Base-by-base conservation (phyloP, 2,888 invertebrate species). In the Pseudoips prasinana region DNA sequence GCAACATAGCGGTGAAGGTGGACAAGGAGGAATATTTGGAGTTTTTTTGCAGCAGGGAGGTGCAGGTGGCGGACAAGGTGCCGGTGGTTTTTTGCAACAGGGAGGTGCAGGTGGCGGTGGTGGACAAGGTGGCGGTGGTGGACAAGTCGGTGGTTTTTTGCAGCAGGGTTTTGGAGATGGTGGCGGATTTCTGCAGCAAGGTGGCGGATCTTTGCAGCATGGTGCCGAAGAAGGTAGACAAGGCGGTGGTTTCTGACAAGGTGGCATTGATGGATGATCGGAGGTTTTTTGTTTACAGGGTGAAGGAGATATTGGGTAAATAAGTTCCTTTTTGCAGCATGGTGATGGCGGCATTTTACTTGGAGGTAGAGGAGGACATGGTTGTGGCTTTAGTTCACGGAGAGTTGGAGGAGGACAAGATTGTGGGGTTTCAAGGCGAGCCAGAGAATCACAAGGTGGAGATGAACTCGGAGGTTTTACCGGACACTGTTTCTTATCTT, bases 171-270 rank as follows among this genome's bases (percentile, higher is more conserved):
- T 25, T 2, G 25, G 7, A 1, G 17, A 1, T 1, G 24, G 33
- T 7, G 4, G 25, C 8, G 3, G 36, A 8, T 18, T 6, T 20
- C 18, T 9, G 24, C 14, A 14, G 2, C 14, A 19, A 5, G 33
- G 17, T 3, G 25, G 17, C 8, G 11, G 19, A 19, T 2, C n/a
- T n/a, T n/a, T n/a, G n/a, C n/a, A n/a, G n/a, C n/a, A n/a, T n/a
- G n/a, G n/a, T n/a, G n/a, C 9, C 1, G 33, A 23, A n/a, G 29
- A 9, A 3, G 9, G n/a, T 1, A 19, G 22, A 6, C 24, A 22
- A n/a, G 25, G 7, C 8, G 22, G 22, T 25, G n/a, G n/a, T n/a
- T n/a, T n/a, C n/a, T 24, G 23, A 10, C 34, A 22, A 1, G 25
- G 8, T 0, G 25, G 14, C 0, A 10, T 28, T 1, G 11, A 17